These are phyloP conservation scores for Staurois parvus DNA, from an alignment of 2,797 vertebrate species.

Conservation along the genomic window DNA sequence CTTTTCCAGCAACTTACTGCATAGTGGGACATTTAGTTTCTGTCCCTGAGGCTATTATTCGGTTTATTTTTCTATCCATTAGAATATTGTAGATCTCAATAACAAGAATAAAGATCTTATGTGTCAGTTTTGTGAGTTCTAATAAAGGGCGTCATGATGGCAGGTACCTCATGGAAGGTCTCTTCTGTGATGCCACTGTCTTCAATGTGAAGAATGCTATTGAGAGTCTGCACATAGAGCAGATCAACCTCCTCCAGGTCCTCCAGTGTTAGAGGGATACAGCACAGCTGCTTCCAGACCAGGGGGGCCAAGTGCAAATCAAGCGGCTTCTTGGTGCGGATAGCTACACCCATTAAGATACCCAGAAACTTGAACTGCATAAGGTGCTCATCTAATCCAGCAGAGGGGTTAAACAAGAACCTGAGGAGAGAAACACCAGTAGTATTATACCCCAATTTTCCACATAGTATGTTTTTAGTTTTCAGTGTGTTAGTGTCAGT, in stretches of 20 bases:
- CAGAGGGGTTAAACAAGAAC: constrained; percentile 85
- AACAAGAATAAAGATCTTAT: too few relatives aligned
- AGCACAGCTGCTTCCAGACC: constrained; percentile 88
- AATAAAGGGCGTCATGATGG: not conserved
- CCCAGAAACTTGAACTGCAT: constrained; percentile 87
- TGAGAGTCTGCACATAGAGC: constrained; percentile 86
- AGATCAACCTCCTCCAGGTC: constrained; percentile 86
- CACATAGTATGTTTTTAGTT: too few relatives aligned
- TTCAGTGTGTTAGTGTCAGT: too few relatives aligned
- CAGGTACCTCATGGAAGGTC: constrained; percentile 83
- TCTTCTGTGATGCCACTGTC: constrained; percentile 87
- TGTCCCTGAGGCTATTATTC: too few relatives aligned
- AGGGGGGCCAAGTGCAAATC: constrained; percentile 85
- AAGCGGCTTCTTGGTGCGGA: constrained; percentile 86
- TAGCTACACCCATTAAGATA: constrained; percentile 86
- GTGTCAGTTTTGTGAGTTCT: too few relatives aligned
- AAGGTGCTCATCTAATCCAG: constrained; percentile 82
- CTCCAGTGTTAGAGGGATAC: constrained; percentile 82
- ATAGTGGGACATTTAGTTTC: too few relatives aligned
- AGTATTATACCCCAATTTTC: not conserved
- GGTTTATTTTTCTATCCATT: too few relatives aligned
- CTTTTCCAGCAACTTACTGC: too few relatives aligned
- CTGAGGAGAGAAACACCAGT: constrained; percentile 63
- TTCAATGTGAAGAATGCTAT: constrained; percentile 91
- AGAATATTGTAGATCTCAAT: too few relatives aligned